phyloP scores from a whole-genome alignment of 2,797 vertebrate genomes.

The Nyctalus aviator region DNA sequence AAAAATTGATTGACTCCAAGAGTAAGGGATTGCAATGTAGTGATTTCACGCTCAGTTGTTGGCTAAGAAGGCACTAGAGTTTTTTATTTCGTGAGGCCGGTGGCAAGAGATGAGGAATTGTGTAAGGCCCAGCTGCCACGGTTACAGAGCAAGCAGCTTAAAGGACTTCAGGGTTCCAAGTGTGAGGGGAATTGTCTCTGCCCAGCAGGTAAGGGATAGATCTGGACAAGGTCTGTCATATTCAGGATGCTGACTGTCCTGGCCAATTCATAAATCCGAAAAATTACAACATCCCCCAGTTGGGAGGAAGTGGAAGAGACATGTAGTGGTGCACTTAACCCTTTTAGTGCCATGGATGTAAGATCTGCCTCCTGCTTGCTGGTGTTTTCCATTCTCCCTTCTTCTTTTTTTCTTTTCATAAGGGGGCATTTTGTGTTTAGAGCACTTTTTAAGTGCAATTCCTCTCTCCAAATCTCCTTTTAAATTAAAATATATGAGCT shows the following conservation, averaged over 20 bases:
- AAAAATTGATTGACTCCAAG: conserved; percentile 90
- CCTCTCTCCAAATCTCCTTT: conserved; percentile 50
- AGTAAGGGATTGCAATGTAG: conserved; percentile 87
- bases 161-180: conserved; percentile 86
- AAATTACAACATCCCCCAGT: conserved; percentile 84
- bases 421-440: conserved; percentile 23
- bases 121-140: conserved; percentile 85
- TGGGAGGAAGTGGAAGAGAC: conserved; percentile 80
- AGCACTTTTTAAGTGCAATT: conserved; percentile 2
- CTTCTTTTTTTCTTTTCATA: neutral
- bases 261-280: conserved; percentile 85
- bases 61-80: conserved; percentile 91
- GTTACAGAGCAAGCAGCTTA: conserved; percentile 89
- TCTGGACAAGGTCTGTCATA: conserved; percentile 82
- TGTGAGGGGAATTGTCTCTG: conserved; percentile 87
- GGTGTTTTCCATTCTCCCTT: neutral
- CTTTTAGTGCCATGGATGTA: conserved; percentile 11
- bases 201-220: conserved; percentile 88
- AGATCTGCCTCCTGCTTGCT: conserved; percentile 13
- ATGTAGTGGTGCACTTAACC: conserved; percentile 81
- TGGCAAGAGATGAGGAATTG: conserved; percentile 86
- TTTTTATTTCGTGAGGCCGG: conserved; percentile 90
- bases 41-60: conserved; percentile 93
- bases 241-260: conserved; percentile 84
- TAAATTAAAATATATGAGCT: neutral